phyloP scores from a whole-genome alignment of 2,113 vertebrate genomes.

The Asarcornis scutulata region DNA sequence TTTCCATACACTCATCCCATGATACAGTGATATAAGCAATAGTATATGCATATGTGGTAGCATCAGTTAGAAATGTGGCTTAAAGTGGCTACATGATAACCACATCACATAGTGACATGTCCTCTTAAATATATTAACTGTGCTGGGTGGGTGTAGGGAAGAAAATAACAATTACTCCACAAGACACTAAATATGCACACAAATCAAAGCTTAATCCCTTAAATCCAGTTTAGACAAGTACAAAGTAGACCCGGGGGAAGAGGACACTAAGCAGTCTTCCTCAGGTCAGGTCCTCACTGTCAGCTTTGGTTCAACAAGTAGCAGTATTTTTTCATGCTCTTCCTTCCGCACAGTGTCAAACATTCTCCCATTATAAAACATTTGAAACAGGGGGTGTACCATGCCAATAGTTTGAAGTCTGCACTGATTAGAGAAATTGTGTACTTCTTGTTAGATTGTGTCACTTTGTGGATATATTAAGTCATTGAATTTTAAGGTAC shows the following conservation, averaged over 20 bases:
- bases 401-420: background rate
- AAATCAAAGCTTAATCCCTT: background rate
- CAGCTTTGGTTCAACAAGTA: background rate
- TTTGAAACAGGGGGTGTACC: background rate
- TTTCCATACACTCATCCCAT: accelerated
- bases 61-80: background rate
- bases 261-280: background rate
- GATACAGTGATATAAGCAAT: background rate
- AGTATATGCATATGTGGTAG: background rate
- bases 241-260: background rate
- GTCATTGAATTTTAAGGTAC: background rate
- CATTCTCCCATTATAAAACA: background rate
- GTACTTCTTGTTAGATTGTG: background rate
- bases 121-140: background rate
- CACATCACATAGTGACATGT: background rate
- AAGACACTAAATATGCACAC: background rate
- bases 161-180: background rate
- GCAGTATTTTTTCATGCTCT: background rate
- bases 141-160: background rate
- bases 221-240: background rate
- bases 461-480: background rate
- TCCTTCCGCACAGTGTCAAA: accelerated
- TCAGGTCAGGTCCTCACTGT: background rate
- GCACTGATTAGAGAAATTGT: background rate
- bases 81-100: background rate